phyloP scores from a whole-genome alignment of 1,140 invertebrate species.

The Anoplolepis gracilipes region DNA sequence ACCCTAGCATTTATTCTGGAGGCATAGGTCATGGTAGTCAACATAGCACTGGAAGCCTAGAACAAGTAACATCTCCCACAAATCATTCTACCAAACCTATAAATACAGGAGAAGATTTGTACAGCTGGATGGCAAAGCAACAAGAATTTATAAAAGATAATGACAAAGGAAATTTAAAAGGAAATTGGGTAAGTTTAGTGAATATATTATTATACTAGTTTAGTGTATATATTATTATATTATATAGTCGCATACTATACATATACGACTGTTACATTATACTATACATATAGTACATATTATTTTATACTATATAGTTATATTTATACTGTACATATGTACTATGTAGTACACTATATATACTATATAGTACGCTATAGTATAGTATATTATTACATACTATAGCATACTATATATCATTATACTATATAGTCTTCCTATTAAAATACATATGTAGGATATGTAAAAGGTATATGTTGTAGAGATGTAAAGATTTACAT shows the following conservation, averaged over 20 bases:
- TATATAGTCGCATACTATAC: too few species aligned
- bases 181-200: conserved; percentile 82
- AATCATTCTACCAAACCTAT: conserved; percentile 79
- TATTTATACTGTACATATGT: too few species aligned
- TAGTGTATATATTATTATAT: too few species aligned
- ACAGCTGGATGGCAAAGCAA: conserved; percentile 98
- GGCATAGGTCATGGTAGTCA: conserved; percentile 84
- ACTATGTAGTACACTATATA: too few species aligned
- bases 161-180: conserved; percentile 83
- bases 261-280: too few species aligned
- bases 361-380: too few species aligned
- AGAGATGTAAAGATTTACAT: conserved; percentile 15
- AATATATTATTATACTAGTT: neutral
- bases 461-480: neutral
- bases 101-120: conserved; percentile 92
- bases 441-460: neutral
- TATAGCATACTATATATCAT: too few species aligned
- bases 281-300: too few species aligned
- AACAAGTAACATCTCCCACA: conserved; percentile 82
- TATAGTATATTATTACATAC: too few species aligned
- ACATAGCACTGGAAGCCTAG: conserved; percentile 83
- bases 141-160: conserved; percentile 89
- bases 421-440: neutral
- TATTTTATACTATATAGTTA: too few species aligned
- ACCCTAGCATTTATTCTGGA: conserved; percentile 88